These are phyloP conservation scores for Xyrichtys novacula DNA, from an alignment of 2,797 vertebrate species.

Conservation along the genomic window DNA sequence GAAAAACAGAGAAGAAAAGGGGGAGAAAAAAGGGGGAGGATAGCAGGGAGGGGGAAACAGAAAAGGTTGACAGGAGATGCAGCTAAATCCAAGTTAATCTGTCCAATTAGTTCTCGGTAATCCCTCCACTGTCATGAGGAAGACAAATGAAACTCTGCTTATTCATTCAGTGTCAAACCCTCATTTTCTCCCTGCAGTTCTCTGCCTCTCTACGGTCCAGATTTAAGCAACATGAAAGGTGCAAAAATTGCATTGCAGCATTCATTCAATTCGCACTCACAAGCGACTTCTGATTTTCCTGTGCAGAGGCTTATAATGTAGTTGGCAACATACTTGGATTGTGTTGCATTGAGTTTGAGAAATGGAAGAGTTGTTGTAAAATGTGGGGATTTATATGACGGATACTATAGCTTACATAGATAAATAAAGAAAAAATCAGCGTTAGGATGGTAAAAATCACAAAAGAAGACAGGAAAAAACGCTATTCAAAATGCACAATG, in stretches of 20 bases:
- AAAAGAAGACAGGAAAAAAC: too few species aligned
- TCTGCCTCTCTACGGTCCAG: constrained; percentile 33
- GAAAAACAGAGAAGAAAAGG: constrained; percentile 34
- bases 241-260: constrained; percentile 15
- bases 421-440: not conserved
- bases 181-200: constrained; percentile 35
- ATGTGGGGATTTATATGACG: not conserved
- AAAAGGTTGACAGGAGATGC: constrained; percentile 73
- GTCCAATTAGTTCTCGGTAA: constrained; percentile 81
- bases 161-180: constrained; percentile 43
- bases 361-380: not conserved
- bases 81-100: constrained; percentile 80
- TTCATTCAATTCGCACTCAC: constrained; percentile 46
- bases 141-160: constrained; percentile 67
- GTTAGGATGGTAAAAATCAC: not conserved
- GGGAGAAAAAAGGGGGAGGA: constrained; percentile 1
- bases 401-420: not conserved
- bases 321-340: constrained; percentile 2
- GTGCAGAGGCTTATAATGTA: constrained; percentile 25
- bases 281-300: constrained; percentile 11
- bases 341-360: not conserved
- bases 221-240: constrained; percentile 47
- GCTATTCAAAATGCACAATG: too few species aligned
- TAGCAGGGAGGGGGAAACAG: constrained; percentile 16
- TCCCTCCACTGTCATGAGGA: constrained; percentile 75